These are phyloP conservation scores for Aquatica leii DNA, from an alignment of 2,888 invertebrate species.

Conservation along the genomic window DNA sequence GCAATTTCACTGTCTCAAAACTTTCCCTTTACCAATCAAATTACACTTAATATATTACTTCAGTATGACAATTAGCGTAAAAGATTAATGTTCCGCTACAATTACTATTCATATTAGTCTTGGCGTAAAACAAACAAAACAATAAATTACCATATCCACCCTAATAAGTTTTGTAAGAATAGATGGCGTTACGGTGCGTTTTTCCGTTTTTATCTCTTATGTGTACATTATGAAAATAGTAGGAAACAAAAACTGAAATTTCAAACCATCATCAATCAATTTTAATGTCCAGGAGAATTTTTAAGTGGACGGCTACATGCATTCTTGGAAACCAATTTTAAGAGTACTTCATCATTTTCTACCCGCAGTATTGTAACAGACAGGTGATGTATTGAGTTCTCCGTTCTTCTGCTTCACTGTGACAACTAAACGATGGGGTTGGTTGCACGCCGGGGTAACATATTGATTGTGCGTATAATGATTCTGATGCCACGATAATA, in stretches of 20 bases:
- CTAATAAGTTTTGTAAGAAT: neutral
- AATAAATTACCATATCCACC: slow-evolving; percentile 13
- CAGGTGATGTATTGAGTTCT: slow-evolving; percentile 38
- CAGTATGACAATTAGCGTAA: slow-evolving; percentile 15
- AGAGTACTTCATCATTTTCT: slow-evolving; percentile 37
- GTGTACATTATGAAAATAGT: slow-evolving; percentile 9
- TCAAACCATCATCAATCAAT: slow-evolving; percentile 34
- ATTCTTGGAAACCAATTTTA: slow-evolving; percentile 37
- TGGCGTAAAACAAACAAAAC: slow-evolving; percentile 3
- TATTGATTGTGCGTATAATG: slow-evolving; percentile 32
- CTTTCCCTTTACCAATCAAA: slow-evolving; percentile 20
- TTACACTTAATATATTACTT: slow-evolving; percentile 15
- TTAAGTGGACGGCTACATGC: slow-evolving; percentile 37
- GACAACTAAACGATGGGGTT: slow-evolving; percentile 35
- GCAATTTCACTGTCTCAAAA: slow-evolving; percentile 20
- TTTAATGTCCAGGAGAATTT: slow-evolving; percentile 34
- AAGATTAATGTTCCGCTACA: slow-evolving; percentile 9
- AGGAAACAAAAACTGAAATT: slow-evolving; percentile 30
- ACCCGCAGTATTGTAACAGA: slow-evolving; percentile 36
- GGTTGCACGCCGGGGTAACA: slow-evolving; percentile 28
- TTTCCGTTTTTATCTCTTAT: slow-evolving; percentile 21
- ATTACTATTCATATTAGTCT: slow-evolving; percentile 8
- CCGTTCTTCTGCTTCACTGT: slow-evolving; percentile 33
- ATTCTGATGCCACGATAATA: slow-evolving; percentile 19
- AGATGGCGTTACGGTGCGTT: slow-evolving; percentile 9